A percentile compares a stretch with the other conserved stretches of the same genome.
These are phyloP conservation scores for Ectropis grisescens DNA, from an alignment of 1,140 invertebrate species.

Conservation along the genomic window DNA sequence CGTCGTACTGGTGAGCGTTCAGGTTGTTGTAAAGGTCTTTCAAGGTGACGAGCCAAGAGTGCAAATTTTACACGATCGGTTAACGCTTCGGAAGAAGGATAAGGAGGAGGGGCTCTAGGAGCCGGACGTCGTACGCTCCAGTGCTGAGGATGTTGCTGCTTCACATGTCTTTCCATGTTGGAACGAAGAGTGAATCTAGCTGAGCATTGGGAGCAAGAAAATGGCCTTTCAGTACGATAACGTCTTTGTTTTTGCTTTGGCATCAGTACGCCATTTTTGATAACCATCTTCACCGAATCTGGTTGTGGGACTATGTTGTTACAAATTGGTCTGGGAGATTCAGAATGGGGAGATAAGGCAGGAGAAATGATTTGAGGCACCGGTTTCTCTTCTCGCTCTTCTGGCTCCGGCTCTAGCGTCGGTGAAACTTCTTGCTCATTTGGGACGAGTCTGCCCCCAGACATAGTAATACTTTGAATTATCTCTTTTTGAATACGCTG, in stretches of 20 bases:
- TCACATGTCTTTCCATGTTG: conserved; percentile 94
- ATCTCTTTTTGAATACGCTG: conserved; percentile 77
- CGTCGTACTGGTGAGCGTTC: conserved; percentile 59
- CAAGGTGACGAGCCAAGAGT: conserved; percentile 82
- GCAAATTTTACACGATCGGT: conserved; percentile 85
- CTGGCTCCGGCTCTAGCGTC: conserved; percentile 47
- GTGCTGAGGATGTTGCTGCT: conserved; percentile 91
- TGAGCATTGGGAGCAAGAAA: conserved; percentile 89
- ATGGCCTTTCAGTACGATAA: conserved; percentile 92
- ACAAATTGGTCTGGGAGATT: conserved; percentile 45
- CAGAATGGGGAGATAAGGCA: conserved; percentile 37
- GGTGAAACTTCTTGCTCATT: conserved; percentile 65
- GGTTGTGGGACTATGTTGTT: conserved; percentile 43
- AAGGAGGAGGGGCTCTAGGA: conserved; percentile 53
- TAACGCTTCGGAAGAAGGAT: conserved; percentile 61
- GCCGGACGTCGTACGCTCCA: conserved; percentile 83
- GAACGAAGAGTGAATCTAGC: conserved; percentile 90
- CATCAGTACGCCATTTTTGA: conserved; percentile 90
- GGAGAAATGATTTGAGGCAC: conserved; percentile 33
- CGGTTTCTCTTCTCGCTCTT: conserved; percentile 58
- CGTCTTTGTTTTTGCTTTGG: conserved; percentile 91
- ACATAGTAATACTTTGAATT: conserved; percentile 75
- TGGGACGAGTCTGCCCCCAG: conserved; percentile 75
- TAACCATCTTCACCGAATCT: conserved; percentile 88
- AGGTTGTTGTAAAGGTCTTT: conserved; percentile 66